phyloP scores from a whole-genome alignment of 2,888 invertebrate genomes.

The Chalcis sispes region DNA sequence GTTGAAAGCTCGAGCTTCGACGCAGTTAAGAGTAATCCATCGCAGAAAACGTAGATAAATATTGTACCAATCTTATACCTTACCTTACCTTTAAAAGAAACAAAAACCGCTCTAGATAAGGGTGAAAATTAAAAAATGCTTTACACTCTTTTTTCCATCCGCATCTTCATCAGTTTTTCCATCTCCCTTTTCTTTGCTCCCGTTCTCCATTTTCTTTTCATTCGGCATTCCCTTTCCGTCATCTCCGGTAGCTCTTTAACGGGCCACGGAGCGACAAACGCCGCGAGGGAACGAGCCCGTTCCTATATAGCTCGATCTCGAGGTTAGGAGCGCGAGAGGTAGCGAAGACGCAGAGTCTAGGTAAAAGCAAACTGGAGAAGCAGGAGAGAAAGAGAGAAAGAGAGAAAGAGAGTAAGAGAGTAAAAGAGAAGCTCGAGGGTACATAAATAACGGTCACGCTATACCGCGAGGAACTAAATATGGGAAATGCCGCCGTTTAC shows the following conservation, averaged over 20 bases:
- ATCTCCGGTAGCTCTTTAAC: not conserved
- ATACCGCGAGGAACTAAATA: slow-evolving; percentile 44
- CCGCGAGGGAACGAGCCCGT: not conserved
- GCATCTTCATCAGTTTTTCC: not conserved
- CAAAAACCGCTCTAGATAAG: no score
- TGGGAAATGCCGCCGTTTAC: slow-evolving; percentile 25
- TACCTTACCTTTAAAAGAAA: no score
- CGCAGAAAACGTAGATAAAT: no score
- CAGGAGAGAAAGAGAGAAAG: no score
- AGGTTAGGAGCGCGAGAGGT: slow-evolving; percentile 24
- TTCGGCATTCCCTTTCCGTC: slow-evolving; percentile 16
- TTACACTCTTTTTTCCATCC: not conserved
- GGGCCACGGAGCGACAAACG: not conserved
- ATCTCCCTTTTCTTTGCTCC: not conserved
- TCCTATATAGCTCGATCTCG: slow-evolving; percentile 5
- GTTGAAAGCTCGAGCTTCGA: no score
- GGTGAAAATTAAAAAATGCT: no score
- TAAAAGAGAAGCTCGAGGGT: slow-evolving; percentile 4
- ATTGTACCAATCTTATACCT: no score
- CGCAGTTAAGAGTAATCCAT: no score
- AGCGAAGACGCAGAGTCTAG: no score
- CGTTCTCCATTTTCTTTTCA: slow-evolving; percentile 9
- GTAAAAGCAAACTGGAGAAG: no score
- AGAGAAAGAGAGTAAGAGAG: slow-evolving; percentile 17
- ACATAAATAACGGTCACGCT: slow-evolving; percentile 41